A percentile compares a stretch with the other conserved stretches of the same genome.
phyloP scores from a whole-genome alignment of 1,140 invertebrate species.

The Diplogasteroides magnus region DNA sequence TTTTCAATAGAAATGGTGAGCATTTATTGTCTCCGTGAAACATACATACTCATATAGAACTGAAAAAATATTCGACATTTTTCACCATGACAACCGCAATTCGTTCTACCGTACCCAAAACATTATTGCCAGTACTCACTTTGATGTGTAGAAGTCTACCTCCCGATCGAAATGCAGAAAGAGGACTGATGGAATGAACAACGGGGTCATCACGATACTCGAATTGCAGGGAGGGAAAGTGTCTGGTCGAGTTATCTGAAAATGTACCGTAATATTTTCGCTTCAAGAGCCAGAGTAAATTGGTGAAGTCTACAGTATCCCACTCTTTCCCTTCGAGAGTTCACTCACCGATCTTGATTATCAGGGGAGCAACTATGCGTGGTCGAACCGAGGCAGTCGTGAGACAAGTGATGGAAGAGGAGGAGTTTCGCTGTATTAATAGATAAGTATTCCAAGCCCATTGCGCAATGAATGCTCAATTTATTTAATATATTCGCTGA shows the following conservation, averaged over 20 bases:
- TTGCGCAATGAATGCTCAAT: too few species aligned
- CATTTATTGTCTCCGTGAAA: too few species aligned
- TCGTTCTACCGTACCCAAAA: too few species aligned
- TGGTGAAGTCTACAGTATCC: too few species aligned
- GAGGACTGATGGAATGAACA: slow-evolving; percentile 61
- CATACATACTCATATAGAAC: too few species aligned
- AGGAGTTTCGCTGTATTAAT: slow-evolving; percentile 68
- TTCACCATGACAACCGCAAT: too few species aligned
- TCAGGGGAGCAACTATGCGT: slow-evolving; percentile 63
- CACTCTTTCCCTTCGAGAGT: too few species aligned
- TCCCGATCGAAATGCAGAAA: slow-evolving; percentile 64
- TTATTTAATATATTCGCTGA: too few species aligned
- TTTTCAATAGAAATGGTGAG: too few species aligned
- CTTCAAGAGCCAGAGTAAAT: slow-evolving; percentile 65
- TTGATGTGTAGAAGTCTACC: slow-evolving; percentile 77
- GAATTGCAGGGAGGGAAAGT: slow-evolving; percentile 58
- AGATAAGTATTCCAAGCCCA: too few species aligned
- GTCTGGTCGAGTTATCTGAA: neutral
- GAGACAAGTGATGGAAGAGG: slow-evolving; percentile 76
- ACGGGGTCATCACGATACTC: slow-evolving; percentile 86
- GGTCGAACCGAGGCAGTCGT: slow-evolving; percentile 63
- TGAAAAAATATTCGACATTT: too few species aligned
- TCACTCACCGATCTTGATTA: slow-evolving; percentile 74
- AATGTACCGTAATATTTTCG: neutral
- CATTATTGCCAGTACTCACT: too few species aligned